Base-by-base conservation (phyloP, 2,797 vertebrate genomes). In the Megalops cyprinoides region DNA sequence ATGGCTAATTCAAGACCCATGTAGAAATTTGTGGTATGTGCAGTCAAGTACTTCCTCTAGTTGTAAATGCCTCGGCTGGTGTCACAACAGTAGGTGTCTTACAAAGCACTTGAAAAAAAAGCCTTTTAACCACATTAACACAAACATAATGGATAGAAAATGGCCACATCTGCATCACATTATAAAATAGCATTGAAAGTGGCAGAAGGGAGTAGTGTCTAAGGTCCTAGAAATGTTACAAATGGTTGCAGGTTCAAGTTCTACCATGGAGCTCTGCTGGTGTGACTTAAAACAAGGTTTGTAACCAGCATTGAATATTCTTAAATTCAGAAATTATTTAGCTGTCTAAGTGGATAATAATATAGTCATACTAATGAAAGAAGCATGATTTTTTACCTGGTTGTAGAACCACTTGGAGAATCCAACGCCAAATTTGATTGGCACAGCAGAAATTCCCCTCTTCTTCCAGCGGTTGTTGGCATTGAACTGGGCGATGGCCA, bases 401-500 rank as follows among this genome's bases (percentile, higher is more conserved):
- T 95, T 94, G 71, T 90, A 93, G 76, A 88, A 91, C 53, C 90
- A 85, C 20, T 84, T 80, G 7, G 77, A 88, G 60, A 94, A 88
- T 58, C 94, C 93, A 0, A 96, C 91, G 0, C 94, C 93, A 81
- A 92, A 96, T 84, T 96, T 96, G 86, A 94, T 79, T 49, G 95
- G 95, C 86, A 96, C 80, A 12, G 93, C 80, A 8, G 94, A 90
- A 73, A 96, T 90, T 58, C 95, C 95, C 67, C 90, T 93, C 85
- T 96, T 96, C 88, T 87, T 95, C 94, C 95, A 96, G 56, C 89
- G 91, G 79, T 92, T 95, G 84, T 90, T 82, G 82, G 86, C 87
- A 74, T 96, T 96, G 85, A 95, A 96, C 73, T 90, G 84, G 15
- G 65, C 76, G 9, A 90, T 82, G 37, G 80, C 77, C 34, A 4